Evolutionary conservation across 2,888 invertebrate species (phyloP).

Genomic region (Diaphora mendica): DNA sequence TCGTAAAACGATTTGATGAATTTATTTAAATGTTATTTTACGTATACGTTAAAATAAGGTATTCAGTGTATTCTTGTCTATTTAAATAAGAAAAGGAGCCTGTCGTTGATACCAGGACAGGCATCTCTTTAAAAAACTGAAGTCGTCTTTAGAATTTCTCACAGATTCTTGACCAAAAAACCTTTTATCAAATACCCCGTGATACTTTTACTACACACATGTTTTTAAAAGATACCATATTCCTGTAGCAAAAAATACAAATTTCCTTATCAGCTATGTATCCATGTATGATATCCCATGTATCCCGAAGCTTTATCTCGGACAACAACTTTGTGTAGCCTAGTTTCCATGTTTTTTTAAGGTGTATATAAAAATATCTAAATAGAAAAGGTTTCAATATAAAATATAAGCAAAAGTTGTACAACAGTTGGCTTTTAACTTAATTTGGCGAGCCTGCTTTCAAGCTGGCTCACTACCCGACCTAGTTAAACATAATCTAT

Average conservation of each 20-base stretch:
- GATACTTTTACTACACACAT: not conserved
- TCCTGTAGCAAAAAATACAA: not conserved
- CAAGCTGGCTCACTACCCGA: not conserved
- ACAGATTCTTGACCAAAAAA: not conserved
- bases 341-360: not conserved
- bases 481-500: not conserved
- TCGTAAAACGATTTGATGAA: too few species aligned
- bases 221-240: not conserved
- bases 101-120: not conserved
- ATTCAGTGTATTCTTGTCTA: too few species aligned
- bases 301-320: not conserved
- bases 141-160: not conserved
- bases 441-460: not conserved
- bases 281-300: too few species aligned
- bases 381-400: not conserved
- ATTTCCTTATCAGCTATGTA: not conserved
- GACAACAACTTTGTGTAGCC: not conserved
- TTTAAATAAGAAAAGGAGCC: too few species aligned
- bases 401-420: not conserved
- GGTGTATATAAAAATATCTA: not conserved
- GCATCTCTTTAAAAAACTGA: not conserved
- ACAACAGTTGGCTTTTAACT: not conserved
- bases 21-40: too few species aligned
- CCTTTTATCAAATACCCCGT: not conserved
- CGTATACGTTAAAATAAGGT: too few species aligned